These are phyloP conservation scores for Micromesistius poutassou DNA, from an alignment of 2,797 vertebrate species.

Conservation along the genomic window DNA sequence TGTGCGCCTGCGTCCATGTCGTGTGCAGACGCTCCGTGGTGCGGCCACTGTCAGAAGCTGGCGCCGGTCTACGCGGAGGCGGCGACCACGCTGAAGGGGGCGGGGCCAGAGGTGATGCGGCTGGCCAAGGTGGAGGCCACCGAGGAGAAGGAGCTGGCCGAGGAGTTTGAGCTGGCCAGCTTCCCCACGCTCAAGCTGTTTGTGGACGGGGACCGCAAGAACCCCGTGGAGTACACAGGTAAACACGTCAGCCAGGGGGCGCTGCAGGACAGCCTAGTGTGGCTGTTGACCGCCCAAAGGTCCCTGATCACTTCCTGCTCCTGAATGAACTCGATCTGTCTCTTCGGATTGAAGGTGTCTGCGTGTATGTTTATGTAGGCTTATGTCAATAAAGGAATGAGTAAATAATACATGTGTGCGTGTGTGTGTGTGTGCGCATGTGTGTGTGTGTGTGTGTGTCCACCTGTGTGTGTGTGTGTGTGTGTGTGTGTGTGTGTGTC, in stretches of 20 bases:
- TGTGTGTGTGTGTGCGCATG: not conserved
- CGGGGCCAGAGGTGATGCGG: constrained; percentile 37
- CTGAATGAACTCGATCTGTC: not conserved
- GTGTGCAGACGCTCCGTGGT: constrained; percentile 84
- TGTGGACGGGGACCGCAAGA: constrained; percentile 74
- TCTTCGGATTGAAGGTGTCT: not conserved
- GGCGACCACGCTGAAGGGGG: constrained; percentile 69
- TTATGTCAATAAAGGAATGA: not conserved
- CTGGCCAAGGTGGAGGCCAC: constrained; percentile 84
- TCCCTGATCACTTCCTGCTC: too few species aligned
- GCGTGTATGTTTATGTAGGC: constrained; percentile 41
- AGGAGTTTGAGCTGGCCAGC: constrained; percentile 74
- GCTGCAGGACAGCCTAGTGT: too few species aligned
- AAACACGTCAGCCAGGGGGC: constrained; percentile 14
- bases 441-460: constrained; percentile 7
- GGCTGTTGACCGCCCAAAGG: too few species aligned
- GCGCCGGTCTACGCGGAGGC: constrained; percentile 79
- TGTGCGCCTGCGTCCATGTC: too few species aligned
- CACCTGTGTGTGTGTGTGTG: not conserved
- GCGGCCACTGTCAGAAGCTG: constrained; percentile 79
- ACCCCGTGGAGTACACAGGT: constrained; percentile 78
- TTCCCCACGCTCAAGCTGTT: constrained; percentile 85
- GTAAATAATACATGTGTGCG: not conserved
- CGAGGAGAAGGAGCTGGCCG: constrained; percentile 70
- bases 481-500: not conserved